Conservation (phyloP, 1,140 invertebrate species). For the Proales similis region DNA sequence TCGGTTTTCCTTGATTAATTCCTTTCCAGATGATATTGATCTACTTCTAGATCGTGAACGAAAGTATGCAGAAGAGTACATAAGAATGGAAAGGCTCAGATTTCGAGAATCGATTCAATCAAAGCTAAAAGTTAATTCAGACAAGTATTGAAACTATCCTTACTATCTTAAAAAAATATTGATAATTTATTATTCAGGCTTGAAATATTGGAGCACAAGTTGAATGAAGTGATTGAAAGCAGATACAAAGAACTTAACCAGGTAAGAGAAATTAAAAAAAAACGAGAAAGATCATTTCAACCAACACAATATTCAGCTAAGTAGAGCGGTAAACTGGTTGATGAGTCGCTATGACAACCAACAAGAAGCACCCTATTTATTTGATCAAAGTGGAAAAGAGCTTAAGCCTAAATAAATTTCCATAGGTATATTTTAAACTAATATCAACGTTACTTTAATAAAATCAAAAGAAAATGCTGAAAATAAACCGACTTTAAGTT, state of each 20-base stretch:
- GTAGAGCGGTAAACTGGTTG: too few species aligned
- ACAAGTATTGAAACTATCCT: conserved; percentile 11
- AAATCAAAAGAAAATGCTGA: too few species aligned
- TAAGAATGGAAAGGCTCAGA: conserved; percentile 29
- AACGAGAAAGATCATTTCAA: too few species aligned
- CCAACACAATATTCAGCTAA: too few species aligned
- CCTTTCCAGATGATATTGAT: conserved; percentile 28
- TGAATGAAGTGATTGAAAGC: conserved; percentile 35
- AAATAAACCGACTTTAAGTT: too few species aligned
- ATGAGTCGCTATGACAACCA: too few species aligned
- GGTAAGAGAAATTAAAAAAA: too few species aligned
- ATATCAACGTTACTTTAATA: too few species aligned
- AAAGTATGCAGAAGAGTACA: conserved; percentile 34
- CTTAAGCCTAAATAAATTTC: too few species aligned
- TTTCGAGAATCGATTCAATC: conserved; percentile 32
- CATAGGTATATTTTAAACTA: too few species aligned
- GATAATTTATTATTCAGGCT: conserved; percentile 2
- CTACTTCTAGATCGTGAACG: conserved; percentile 21
- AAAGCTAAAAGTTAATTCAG: conserved; percentile 19
- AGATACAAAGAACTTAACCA: conserved; percentile 33
- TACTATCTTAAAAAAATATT: neutral
- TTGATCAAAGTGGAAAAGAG: too few species aligned
- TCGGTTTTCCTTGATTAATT: neutral
- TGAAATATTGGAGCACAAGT: conserved; percentile 30
- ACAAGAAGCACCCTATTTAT: too few species aligned